A percentile compares a stretch with the other conserved stretches of the same genome.
Conservation (phyloP, 2,113 vertebrate species). For the Chionomys nivalis region DNA sequence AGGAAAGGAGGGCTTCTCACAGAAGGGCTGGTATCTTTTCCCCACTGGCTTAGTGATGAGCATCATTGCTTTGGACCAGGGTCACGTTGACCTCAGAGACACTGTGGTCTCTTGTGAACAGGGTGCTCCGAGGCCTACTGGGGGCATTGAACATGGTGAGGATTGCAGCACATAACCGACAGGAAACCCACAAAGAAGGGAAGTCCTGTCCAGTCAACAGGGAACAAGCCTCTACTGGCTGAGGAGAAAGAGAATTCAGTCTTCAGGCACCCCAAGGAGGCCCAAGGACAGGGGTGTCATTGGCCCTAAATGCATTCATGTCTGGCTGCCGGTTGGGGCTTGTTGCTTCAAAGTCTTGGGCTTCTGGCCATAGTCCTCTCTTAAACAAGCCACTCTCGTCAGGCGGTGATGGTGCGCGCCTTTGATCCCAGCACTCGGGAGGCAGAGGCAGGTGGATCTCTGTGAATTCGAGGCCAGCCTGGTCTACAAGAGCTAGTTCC, state of each 20-base stretch:
- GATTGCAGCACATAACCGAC: fast-evolving
- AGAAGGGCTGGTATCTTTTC: not conserved
- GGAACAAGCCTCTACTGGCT: fast-evolving
- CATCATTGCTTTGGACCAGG: not conserved
- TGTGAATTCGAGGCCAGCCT: too few relatives aligned
- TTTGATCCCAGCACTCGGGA: too few relatives aligned
- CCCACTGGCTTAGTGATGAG: fast-evolving
- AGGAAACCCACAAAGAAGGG: not conserved
- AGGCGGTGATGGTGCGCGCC: fast-evolving
- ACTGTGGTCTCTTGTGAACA: fast-evolving
- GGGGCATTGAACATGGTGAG: fast-evolving
- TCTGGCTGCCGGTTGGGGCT: not conserved
- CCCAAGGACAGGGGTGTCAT: not conserved
- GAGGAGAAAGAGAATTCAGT: too few relatives aligned
- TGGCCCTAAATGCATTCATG: too few relatives aligned
- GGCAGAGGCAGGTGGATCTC: too few relatives aligned
- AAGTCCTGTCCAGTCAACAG: fast-evolving
- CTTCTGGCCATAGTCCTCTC: not conserved
- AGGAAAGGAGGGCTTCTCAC: not conserved
- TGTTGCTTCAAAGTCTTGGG: not conserved
- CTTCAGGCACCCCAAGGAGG: too few relatives aligned
- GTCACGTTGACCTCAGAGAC: fast-evolving
- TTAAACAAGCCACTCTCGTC: not conserved
- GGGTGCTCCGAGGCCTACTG: not conserved
- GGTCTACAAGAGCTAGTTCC: too few relatives aligned